Percentiles rank a stretch among this genome's conserved stretches.
These are phyloP conservation scores for Channallabes apus DNA, from an alignment of 2,797 vertebrate species.

Conservation along the genomic window DNA sequence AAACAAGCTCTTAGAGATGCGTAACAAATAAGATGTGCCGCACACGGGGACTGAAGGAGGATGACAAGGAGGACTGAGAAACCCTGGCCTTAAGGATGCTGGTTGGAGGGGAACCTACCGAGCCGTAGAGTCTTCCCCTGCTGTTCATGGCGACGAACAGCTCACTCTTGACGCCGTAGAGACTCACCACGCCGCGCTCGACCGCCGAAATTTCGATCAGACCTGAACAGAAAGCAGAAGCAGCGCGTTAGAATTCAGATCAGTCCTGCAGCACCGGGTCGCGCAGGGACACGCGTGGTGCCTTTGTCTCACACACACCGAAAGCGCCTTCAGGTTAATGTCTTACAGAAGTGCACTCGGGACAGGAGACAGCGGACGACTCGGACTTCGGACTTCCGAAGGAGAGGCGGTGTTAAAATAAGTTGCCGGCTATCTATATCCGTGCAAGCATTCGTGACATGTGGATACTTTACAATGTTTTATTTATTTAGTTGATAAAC, in stretches of 20 bases:
- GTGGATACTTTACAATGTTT: constrained; percentile 63
- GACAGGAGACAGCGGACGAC: constrained; percentile 51
- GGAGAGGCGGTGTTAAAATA: constrained; percentile 76
- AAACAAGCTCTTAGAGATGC: not conserved
- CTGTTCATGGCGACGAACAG: constrained; percentile 94
- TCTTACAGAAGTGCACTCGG: constrained; percentile 1
- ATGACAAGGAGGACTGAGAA: not conserved
- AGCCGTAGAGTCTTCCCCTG: constrained; percentile 88
- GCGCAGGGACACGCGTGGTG: constrained; percentile 54
- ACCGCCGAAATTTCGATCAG: constrained; percentile 94
- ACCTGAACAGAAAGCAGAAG: constrained; percentile 74
- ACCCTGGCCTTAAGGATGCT: constrained; percentile 2
- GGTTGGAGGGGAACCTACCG: constrained; percentile 74
- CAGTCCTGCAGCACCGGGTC: not conserved
- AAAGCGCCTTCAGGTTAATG: not conserved
- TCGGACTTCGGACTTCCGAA: constrained; percentile 60
- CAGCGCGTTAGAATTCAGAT: constrained; percentile 54
- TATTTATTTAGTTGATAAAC: constrained; percentile 60
- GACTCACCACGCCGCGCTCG: constrained; percentile 91
- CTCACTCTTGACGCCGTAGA: constrained; percentile 87
- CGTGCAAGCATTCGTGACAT: constrained; percentile 73
- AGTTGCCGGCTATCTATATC: constrained; percentile 72
- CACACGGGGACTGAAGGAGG: not conserved
- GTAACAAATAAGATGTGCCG: not conserved
- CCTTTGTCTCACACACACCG: constrained; percentile 10